A percentile compares a stretch with the other conserved stretches of the same genome.
phyloP scores from a whole-genome alignment of 2,113 vertebrate genomes.

The Cinclus cinclus region DNA sequence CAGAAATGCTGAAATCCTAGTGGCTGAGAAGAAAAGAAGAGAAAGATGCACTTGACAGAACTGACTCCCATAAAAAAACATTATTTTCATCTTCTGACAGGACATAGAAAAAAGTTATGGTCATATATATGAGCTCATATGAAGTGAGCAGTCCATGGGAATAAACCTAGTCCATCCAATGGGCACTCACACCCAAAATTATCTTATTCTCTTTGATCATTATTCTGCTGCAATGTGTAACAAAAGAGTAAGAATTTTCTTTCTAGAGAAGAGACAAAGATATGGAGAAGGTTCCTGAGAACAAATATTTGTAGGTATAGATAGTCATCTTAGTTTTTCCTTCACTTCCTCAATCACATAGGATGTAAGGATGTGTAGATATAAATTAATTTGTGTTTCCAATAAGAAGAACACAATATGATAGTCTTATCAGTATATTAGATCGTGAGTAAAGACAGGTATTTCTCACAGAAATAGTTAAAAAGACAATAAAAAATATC shows the following conservation, averaged over 20 bases:
- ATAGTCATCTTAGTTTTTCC: not conserved
- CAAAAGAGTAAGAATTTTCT: not conserved
- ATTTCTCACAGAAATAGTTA: not conserved
- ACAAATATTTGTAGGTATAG: not conserved
- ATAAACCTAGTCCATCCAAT: not conserved
- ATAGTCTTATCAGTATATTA: not conserved
- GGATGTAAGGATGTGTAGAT: not conserved
- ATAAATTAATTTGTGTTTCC: not conserved
- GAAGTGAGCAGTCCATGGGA: not conserved
- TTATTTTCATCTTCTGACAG: not conserved
- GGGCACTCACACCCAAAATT: not conserved
- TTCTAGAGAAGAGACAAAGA: not conserved
- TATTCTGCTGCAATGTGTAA: not conserved
- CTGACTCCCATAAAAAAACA: not conserved
- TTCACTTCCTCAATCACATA: not conserved
- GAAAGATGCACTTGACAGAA: not conserved
- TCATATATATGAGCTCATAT: not conserved
- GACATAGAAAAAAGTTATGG: not conserved
- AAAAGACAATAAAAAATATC: not conserved
- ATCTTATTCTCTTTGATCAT: not conserved
- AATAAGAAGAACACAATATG: not conserved
- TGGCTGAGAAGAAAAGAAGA: not conserved
- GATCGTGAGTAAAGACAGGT: accelerated
- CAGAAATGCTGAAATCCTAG: not conserved
- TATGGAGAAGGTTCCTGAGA: not conserved